Evolutionary conservation across 2,113 vertebrate species (phyloP), one percentile per base, ranked within the genome.

Genomic region (Dasyprocta punctata): DNA sequence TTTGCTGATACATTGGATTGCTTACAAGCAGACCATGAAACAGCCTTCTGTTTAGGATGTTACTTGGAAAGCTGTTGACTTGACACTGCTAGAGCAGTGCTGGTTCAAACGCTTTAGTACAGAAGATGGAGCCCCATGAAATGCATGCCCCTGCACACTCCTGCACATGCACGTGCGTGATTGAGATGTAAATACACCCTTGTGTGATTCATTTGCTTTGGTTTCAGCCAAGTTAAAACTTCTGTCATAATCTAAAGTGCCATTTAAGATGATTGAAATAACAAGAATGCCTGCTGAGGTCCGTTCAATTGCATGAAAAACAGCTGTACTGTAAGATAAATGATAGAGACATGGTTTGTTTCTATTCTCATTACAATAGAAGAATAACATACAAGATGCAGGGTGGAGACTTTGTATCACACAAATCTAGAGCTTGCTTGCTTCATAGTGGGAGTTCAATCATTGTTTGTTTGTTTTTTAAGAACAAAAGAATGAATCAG

Each of bases 1-100:
- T 61, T 96, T 97, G 78, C 80, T 94, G 92, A 95, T 85, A 78
- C 38, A 89, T 71, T 90, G 94, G 65, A 93, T 75, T 89, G 61
- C 38, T 93, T 81, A 86, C 71, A 28, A 94, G 47, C 33, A 93
- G 83, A 95, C n/a, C 95, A 63, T 60, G n/a, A 94, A 97, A 90
- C 63, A 47, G 54, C 67, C 49, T 95, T 95, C 93, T 93, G 52
- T 86, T 47, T 71, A 89, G 17, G 60, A 82, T 86, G 14, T 69
- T 63, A 3, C 10, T 82, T 49, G 33, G 22, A 63, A 87, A 54
- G 16, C 58, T 63, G 84, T 69, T 60, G 61, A 82, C 41, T 82
- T 49, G 24, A 52, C 24, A 83, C 8, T 30, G 67, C 16, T 58
- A 60, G 44, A 89, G 7, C 22, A 81, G 19, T 83, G 4, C 10